Percentiles rank a stretch among this genome's conserved stretches.
These are phyloP conservation scores for Apis cerana DNA, from an alignment of 1,140 invertebrate species.

Conservation along the genomic window DNA sequence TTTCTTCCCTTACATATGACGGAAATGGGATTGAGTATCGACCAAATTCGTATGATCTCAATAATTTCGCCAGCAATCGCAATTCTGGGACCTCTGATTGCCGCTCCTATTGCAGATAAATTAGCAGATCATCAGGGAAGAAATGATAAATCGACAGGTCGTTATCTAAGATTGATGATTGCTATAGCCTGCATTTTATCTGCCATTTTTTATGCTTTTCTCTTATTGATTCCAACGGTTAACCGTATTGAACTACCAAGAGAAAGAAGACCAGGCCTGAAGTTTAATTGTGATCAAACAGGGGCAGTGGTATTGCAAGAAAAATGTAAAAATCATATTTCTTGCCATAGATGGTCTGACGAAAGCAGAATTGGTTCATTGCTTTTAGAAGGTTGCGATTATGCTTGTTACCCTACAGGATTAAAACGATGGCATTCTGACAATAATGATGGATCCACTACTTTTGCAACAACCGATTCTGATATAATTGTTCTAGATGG, in stretches of 20 bases:
- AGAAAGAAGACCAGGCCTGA: constrained; percentile 83
- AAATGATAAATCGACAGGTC: constrained; percentile 76
- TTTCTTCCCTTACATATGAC: constrained; percentile 89
- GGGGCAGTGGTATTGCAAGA: constrained; percentile 87
- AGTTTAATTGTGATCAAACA: constrained; percentile 85
- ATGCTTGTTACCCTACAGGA: constrained; percentile 79
- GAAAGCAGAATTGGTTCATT: constrained; percentile 82
- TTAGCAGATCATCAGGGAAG: constrained; percentile 78
- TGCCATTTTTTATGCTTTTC: constrained; percentile 85
- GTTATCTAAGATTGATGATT: constrained; percentile 86
- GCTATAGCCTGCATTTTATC: constrained; percentile 85
- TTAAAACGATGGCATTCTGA: constrained; percentile 48
- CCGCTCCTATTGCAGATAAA: constrained; percentile 86
- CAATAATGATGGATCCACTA: neutral
- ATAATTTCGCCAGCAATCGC: constrained; percentile 88
- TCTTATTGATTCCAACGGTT: constrained; percentile 85
- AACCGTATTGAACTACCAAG: constrained; percentile 79
- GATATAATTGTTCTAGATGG: constrained; percentile 42
- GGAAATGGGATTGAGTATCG: constrained; percentile 85
- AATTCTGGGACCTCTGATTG: constrained; percentile 85
- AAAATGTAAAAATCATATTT: constrained; percentile 83
- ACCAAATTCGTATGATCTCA: constrained; percentile 87
- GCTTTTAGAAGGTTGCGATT: constrained; percentile 82
- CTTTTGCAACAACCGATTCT: constrained; percentile 20
- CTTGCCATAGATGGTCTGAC: constrained; percentile 84